A percentile compares a stretch with the other conserved stretches of the same genome.
Evolutionary conservation across 2,797 vertebrate genomes (phyloP).

Genomic region (Alca torda): DNA sequence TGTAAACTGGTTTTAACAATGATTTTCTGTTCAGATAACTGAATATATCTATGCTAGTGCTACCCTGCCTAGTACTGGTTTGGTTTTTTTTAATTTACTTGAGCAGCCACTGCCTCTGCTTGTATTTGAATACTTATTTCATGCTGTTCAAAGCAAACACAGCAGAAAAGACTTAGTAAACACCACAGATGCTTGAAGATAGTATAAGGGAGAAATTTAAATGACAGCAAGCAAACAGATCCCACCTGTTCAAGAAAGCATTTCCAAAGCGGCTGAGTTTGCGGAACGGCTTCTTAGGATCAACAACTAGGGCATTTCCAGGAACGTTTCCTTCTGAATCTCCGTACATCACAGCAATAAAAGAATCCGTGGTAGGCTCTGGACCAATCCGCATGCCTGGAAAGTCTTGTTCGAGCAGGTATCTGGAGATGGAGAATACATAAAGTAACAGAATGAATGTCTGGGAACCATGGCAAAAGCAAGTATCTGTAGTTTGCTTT

Average conservation of each 20-base stretch:
- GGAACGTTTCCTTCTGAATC: slow-evolving; percentile 90
- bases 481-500: background rate
- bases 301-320: slow-evolving; percentile 94
- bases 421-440: slow-evolving; percentile 74
- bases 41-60: background rate
- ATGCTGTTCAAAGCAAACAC: background rate
- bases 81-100: background rate
- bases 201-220: background rate
- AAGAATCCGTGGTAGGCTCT: slow-evolving; percentile 95
- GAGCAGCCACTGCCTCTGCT: background rate
- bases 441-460: background rate
- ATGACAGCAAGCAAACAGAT: background rate
- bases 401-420: slow-evolving; percentile 94
- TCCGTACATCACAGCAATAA: slow-evolving; percentile 97
- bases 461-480: background rate
- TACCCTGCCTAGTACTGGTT: background rate
- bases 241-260: slow-evolving; percentile 93
- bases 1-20: background rate
- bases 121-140: background rate
- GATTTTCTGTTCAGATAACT: background rate
- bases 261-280: slow-evolving; percentile 96
- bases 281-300: slow-evolving; percentile 95
- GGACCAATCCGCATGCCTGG: slow-evolving; percentile 97
- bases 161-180: background rate
- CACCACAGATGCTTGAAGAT: background rate